Conservation (phyloP, 2,888 invertebrate genomes). For the Prosopocoilus inquinatus region DNA sequence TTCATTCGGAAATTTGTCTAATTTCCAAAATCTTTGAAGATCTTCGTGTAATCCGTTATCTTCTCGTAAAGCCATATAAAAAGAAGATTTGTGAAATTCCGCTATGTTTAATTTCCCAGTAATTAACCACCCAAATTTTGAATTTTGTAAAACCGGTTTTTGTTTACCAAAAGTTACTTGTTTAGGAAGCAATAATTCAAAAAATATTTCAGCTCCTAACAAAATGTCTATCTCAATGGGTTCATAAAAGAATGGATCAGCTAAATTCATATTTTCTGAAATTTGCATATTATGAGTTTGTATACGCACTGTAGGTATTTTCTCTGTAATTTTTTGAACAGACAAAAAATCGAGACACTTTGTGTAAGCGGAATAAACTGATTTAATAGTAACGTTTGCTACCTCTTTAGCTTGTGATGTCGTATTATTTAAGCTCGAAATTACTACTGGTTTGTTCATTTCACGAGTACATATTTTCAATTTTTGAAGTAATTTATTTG, state of each 20-base stretch:
- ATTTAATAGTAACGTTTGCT: no score
- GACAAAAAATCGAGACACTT: no score
- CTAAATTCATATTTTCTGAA: background rate
- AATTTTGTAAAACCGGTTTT: background rate
- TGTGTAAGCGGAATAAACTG: no score
- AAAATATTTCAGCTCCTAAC: slow-evolving; percentile 8
- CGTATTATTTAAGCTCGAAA: no score
- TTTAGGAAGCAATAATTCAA: background rate
- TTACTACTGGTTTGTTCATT: no score
- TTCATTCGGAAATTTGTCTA: no score
- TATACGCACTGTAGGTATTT: no score
- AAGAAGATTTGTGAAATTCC: background rate
- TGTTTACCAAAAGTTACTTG: background rate
- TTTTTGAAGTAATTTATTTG: no score
- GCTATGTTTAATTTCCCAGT: background rate
- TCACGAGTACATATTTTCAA: no score
- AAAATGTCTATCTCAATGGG: slow-evolving; percentile 5
- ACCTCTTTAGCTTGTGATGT: no score
- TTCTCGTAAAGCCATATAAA: background rate
- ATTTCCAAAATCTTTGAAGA: background rate
- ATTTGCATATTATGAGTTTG: background rate
- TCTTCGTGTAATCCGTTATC: background rate
- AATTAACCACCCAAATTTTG: background rate
- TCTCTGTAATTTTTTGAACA: no score
- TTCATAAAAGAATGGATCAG: slow-evolving; percentile 4